phyloP scores from a whole-genome alignment of 2,797 vertebrate species.

The Etheostoma perlongum region DNA sequence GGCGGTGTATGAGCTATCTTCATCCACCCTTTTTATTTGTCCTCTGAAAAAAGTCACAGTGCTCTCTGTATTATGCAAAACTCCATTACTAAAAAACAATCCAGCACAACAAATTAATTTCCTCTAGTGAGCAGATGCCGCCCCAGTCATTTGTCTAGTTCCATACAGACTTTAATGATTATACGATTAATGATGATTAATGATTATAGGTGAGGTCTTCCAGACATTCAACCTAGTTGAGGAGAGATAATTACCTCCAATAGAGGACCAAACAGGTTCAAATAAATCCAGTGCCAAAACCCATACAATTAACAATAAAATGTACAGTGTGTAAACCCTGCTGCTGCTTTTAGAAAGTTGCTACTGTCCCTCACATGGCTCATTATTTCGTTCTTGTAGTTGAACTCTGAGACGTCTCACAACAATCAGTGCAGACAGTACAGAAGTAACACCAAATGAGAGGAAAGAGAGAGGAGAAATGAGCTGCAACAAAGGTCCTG shows the following conservation, averaged over 20 bases:
- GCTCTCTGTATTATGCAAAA: slow-evolving; percentile 39
- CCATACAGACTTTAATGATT: slow-evolving; percentile 67
- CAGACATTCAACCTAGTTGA: slow-evolving; percentile 68
- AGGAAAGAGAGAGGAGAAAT: not conserved
- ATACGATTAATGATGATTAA: slow-evolving; percentile 26
- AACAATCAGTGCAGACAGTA: too few relatives aligned
- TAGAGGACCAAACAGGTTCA: slow-evolving; percentile 47
- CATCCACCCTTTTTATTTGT: slow-evolving; percentile 38
- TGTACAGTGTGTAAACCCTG: not conserved
- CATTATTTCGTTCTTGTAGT: not conserved
- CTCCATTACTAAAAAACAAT: slow-evolving; percentile 45
- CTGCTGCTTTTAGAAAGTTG: not conserved
- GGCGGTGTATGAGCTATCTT: slow-evolving; percentile 3
- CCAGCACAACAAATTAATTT: slow-evolving; percentile 63
- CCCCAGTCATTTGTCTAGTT: slow-evolving; percentile 59
- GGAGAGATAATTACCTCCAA: slow-evolving; percentile 68
- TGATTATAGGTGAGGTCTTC: slow-evolving; percentile 54
- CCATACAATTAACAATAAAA: slow-evolving; percentile 45
- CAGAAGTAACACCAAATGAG: not conserved
- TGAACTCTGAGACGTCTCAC: not conserved
- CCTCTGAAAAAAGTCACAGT: slow-evolving; percentile 46
- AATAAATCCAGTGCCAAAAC: slow-evolving; percentile 48
- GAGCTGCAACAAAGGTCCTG: not conserved
- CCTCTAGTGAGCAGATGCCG: slow-evolving; percentile 49
- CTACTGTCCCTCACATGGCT: not conserved